Base-by-base conservation (phyloP, 2,888 invertebrate genomes). In the Lithodes maja region DNA sequence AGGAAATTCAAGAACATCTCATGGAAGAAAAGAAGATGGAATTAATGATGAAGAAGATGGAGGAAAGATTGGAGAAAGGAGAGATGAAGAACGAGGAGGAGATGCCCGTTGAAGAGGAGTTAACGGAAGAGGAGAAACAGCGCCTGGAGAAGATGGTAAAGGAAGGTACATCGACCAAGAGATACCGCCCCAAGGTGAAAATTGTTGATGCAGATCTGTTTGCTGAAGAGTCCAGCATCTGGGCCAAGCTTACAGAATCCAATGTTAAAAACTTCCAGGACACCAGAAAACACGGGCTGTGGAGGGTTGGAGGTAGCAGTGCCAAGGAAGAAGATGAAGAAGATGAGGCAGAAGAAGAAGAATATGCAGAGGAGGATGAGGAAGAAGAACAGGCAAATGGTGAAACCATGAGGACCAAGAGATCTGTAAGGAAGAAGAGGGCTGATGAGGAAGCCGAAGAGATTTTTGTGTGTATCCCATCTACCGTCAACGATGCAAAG, bases 391-490 rank as follows among this genome's bases (percentile, higher is more conserved):
- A 33, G 54, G 17, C 5, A 54, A 9, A 53, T 77, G 77, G 54
- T 7, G 7, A 77, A 49, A 33, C 33, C 12, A 17, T 55, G 33
- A 54, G 2, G 55, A 2, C 9, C 80, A 55, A 80, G 80, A 78
- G 52, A 49, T 55, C 49, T 3, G 77, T 17, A 9, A 77, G 77
- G 77, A 49, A 77, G 49, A 9, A 49, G 77, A 33, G 1, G 77
- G 71, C 33, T 33, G 33, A 7, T 1, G 15, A 80, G 17, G 15
- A 2, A 49, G 12, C 12, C 50, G 15, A 12, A 49, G 61, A 50
- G 33, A 61, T 71, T 2, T 75, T 69, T n/a, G 33, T 53, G 33
- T 90, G 90, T 54, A 33, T n/a, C 15, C 15, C 69, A 9, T 50
- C 87, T 2, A 17, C 79, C 0, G 68, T 61, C 61, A 79, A 55